A percentile compares a stretch with the other conserved stretches of the same genome.
These are phyloP conservation scores for Toxotes jaculatrix DNA, from an alignment of 2,113 vertebrate species.

Conservation along the genomic window DNA sequence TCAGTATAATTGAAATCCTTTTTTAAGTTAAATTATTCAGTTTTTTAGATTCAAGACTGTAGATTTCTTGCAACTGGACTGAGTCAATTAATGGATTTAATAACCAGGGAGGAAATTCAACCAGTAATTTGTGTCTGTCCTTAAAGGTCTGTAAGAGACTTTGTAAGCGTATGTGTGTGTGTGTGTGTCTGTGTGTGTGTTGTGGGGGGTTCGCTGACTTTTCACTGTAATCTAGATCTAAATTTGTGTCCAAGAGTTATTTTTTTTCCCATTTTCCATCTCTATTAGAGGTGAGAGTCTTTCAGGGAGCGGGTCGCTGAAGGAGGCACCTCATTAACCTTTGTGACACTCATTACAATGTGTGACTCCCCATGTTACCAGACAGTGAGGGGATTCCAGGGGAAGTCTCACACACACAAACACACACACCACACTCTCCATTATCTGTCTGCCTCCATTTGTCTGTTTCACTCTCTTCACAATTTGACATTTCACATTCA, in stretches of 20 bases:
- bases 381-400: conserved; percentile 43
- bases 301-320: conserved; percentile 14
- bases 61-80: background rate
- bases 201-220: background rate
- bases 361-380: conserved; percentile 38
- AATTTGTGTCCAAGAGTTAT: conserved; percentile 16
- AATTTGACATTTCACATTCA: conserved; percentile 3
- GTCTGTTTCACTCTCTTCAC: background rate
- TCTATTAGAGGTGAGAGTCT: conserved; percentile 45
- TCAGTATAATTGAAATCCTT: conserved; percentile 40
- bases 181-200: no score
- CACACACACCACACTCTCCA: background rate
- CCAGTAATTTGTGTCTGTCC: background rate
- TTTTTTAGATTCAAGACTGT: background rate
- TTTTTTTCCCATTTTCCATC: background rate
- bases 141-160: background rate
- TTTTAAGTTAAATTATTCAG: conserved; percentile 10
- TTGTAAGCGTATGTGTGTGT: background rate
- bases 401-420: conserved; percentile 4
- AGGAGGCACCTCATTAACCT: conserved; percentile 76
- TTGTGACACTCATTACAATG: conserved; percentile 60
- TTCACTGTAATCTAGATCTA: conserved; percentile 37
- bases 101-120: conserved; percentile 1
- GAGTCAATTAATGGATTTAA: conserved; percentile 22
- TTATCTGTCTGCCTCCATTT: conserved; percentile 7